Percentiles rank a stretch among this genome's conserved stretches.
Conservation (phyloP, 2,797 vertebrate species). For the Alectoris magna region DNA sequence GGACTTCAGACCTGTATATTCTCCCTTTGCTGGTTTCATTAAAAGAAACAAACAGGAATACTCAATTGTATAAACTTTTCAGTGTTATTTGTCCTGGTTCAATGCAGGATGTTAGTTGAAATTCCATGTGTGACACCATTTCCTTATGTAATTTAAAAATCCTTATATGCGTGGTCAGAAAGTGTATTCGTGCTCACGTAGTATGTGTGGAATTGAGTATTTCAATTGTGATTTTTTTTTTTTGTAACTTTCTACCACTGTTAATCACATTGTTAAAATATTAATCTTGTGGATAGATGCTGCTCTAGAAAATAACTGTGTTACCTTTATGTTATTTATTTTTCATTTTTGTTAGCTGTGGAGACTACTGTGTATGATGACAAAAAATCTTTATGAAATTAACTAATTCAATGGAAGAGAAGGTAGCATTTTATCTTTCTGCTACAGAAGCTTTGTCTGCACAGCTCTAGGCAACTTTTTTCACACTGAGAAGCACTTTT, state of each 20-base stretch:
- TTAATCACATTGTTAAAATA: neutral
- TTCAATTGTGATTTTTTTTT: neutral
- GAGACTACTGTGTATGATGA: neutral
- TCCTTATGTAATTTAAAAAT: neutral
- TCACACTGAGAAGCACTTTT: neutral
- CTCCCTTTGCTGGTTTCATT: neutral
- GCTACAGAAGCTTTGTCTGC: neutral
- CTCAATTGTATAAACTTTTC: accelerated
- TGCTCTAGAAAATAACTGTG: neutral
- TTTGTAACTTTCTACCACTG: neutral
- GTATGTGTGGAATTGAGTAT: neutral
- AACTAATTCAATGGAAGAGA: neutral
- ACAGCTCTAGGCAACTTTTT: neutral
- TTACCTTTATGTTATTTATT: neutral
- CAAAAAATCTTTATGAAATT: neutral
- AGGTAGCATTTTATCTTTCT: neutral
- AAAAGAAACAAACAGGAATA: neutral
- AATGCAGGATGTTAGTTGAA: neutral
- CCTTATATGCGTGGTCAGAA: neutral
- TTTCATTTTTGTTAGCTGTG: neutral
- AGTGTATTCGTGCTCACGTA: neutral
- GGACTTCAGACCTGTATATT: neutral
- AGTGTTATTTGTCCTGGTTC: neutral
- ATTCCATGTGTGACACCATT: neutral
- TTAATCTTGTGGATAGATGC: neutral